Conservation (phyloP, 2,888 invertebrate genomes). For the Leucophenga montana region DNA sequence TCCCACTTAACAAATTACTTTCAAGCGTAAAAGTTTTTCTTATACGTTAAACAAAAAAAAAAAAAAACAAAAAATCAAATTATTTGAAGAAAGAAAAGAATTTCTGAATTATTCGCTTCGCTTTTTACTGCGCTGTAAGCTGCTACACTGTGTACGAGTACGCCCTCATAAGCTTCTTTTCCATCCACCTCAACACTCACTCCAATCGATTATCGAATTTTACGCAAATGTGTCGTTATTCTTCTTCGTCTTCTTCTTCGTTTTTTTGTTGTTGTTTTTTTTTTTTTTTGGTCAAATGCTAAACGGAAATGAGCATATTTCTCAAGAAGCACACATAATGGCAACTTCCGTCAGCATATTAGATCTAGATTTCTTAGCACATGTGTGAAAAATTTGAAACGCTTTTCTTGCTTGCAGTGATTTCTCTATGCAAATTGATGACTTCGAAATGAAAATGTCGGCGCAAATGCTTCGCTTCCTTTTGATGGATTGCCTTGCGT, state of each 20-base stretch:
- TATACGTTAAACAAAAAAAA: no score
- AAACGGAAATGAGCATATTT: constrained; percentile 3
- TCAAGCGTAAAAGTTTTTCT: not conserved
- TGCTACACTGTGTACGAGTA: not conserved
- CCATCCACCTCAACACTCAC: no score
- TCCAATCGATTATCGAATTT: not conserved
- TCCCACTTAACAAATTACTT: no score
- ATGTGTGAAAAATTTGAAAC: not conserved
- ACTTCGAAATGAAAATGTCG: constrained; percentile 15
- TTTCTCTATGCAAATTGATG: constrained; percentile 21
- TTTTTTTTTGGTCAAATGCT: not conserved
- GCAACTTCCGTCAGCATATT: not conserved
- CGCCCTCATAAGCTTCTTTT: not conserved
- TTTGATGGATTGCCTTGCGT: constrained; percentile 28
- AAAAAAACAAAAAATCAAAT: not conserved
- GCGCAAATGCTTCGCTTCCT: not conserved
- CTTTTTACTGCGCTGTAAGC: not conserved
- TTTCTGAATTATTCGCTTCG: not conserved
- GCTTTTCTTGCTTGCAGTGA: not conserved
- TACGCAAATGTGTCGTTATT: not conserved
- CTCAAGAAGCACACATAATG: not conserved
- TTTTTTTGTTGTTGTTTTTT: not conserved
- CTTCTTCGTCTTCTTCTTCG: not conserved
- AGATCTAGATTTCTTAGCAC: not conserved
- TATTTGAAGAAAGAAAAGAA: not conserved